Conservation (phyloP, 2,888 invertebrate species). For the Nomada flava region DNA sequence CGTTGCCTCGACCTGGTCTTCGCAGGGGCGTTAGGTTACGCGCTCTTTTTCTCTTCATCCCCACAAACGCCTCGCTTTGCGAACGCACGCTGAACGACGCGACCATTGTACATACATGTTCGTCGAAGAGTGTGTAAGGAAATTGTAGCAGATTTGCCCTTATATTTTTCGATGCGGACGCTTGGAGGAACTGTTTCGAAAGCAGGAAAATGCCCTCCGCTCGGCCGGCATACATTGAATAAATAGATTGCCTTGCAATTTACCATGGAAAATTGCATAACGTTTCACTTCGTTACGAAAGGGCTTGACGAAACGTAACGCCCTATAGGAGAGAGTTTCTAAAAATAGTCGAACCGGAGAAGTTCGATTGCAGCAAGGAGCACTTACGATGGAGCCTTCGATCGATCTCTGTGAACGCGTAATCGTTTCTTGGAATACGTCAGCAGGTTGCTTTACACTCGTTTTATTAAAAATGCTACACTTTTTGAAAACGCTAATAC, state of each 20-base stretch:
- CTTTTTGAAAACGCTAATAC: not conserved
- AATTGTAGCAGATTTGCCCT: conserved; percentile 29
- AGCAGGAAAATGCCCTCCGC: not conserved
- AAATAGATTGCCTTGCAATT: not conserved
- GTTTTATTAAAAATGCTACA: not conserved
- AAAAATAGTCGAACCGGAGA: conserved; percentile 47
- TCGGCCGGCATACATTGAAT: not conserved
- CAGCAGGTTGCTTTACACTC: not conserved
- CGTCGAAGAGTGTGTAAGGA: conserved; percentile 9
- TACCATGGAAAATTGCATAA: conserved; percentile 12
- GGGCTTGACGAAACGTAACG: not conserved
- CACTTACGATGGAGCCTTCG: conserved; percentile 36
- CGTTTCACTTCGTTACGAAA: conserved; percentile 9
- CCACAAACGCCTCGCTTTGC: conserved; percentile 22
- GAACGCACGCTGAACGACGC: conserved; percentile 13
- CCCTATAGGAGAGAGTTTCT: conserved; percentile 30
- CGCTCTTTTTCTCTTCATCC: conserved; percentile 53
- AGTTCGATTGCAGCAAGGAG: conserved; percentile 42
- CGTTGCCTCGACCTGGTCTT: conserved; percentile 61
- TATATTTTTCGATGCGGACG: not conserved
- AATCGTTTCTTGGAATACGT: not conserved
- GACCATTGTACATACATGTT: conserved; percentile 13
- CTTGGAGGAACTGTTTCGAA: not conserved
- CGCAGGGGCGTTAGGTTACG: conserved; percentile 62
- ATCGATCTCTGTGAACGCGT: conserved; percentile 29